Evolutionary conservation across 2,888 invertebrate genomes (phyloP).

Genomic region (Drosophila borborema): DNA sequence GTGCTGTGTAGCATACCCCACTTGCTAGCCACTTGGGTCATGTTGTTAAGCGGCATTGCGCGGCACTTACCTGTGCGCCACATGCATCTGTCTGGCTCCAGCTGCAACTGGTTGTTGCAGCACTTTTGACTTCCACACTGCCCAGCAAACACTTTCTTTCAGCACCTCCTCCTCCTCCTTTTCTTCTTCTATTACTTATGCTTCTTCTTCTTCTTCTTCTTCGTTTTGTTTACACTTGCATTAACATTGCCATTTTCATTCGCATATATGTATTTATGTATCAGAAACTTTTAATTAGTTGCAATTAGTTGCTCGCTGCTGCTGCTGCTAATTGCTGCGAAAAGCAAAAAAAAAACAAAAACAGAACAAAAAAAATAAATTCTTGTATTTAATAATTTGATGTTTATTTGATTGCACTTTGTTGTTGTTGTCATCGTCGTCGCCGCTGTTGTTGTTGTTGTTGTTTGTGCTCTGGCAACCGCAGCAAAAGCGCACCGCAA

Average conservation of each 20-base stretch:
- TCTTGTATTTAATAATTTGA: conserved; percentile 15
- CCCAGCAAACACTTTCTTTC: conserved; percentile 2
- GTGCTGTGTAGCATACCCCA: conserved; percentile 5
- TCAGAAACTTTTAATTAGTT: conserved; percentile 13
- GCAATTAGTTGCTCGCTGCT: conserved; percentile 15
- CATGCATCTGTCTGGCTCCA: conserved; percentile 13
- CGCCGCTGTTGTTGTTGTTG: conserved; percentile 14
- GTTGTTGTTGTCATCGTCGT: conserved; percentile 25
- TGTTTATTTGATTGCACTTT: conserved; percentile 21
- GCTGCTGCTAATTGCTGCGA: conserved; percentile 12
- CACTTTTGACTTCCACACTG: not conserved
- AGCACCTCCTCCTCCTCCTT: too few species aligned
- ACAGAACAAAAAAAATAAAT: conserved; percentile 4
- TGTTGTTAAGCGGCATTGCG: conserved; percentile 5
- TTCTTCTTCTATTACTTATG: not conserved
- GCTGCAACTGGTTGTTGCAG: conserved; percentile 14
- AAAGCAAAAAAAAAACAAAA: not conserved
- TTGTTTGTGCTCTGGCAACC: conserved; percentile 45
- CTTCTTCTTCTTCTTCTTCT: not conserved
- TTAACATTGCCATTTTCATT: conserved; percentile 8
- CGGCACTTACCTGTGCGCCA: conserved; percentile 21
- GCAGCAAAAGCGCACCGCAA: conserved; percentile 67
- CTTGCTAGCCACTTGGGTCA: conserved; percentile 7
- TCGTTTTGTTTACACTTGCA: conserved; percentile 9
- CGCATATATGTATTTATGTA: conserved; percentile 9